phyloP scores from a whole-genome alignment of 2,797 vertebrate species.

The Eulemur albifrons region DNA sequence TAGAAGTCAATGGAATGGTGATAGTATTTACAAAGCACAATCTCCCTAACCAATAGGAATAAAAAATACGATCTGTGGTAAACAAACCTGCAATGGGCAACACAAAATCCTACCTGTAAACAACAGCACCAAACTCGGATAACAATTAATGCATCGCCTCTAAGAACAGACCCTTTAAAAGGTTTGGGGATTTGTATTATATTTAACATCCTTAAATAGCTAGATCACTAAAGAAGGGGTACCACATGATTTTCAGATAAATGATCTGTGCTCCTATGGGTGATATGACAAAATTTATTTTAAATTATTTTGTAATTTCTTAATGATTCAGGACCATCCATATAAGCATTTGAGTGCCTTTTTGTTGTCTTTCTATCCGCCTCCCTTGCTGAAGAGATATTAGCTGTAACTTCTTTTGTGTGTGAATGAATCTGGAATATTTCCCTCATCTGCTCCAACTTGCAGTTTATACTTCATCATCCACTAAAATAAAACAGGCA shows the following conservation, averaged over 20 bases:
- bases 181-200: background rate
- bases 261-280: background rate
- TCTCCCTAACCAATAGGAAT: background rate
- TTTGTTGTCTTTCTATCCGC: background rate
- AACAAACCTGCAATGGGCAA: background rate
- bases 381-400: background rate
- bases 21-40: background rate
- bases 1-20: background rate
- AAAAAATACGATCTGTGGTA: background rate
- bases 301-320: background rate
- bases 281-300: background rate
- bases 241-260: background rate
- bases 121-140: background rate
- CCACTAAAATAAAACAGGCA: background rate
- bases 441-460: background rate
- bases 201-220: background rate
- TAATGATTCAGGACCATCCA: background rate
- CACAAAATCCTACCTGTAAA: background rate
- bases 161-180: background rate
- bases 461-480: background rate
- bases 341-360: background rate
- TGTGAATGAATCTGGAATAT: background rate
- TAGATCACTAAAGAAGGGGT: background rate
- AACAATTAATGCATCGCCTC: background rate
- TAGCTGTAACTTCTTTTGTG: background rate